phyloP scores from a whole-genome alignment of 2,888 invertebrate genomes.

The Monochamus alternatus region DNA sequence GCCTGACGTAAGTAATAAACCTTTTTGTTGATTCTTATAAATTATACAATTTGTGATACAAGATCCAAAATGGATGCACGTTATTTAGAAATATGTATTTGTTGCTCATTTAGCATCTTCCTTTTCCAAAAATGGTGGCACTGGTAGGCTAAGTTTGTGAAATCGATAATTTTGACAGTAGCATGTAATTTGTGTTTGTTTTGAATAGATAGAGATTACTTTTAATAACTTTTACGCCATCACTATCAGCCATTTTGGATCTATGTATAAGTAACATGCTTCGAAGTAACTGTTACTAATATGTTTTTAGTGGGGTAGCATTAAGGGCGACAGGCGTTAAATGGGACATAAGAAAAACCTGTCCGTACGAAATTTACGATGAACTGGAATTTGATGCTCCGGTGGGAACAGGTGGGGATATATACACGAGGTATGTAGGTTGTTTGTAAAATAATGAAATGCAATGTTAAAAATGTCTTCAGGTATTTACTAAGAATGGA shows the following conservation, averaged over 20 bases:
- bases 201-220: not conserved
- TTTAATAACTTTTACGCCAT: too few species aligned
- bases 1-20: conserved; percentile 59
- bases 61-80: too few species aligned
- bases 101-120: too few species aligned
- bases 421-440: conserved; percentile 76
- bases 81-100: too few species aligned
- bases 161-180: too few species aligned
- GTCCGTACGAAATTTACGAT: conserved; percentile 90
- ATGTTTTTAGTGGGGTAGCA: conserved; percentile 79
- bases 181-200: too few species aligned
- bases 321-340: conserved; percentile 87
- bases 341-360: conserved; percentile 88
- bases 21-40: not conserved
- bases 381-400: conserved; percentile 88
- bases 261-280: too few species aligned
- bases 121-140: too few species aligned
- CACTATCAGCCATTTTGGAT: too few species aligned
- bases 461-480: not conserved
- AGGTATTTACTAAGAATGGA: conserved; percentile 77
- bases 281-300: not conserved
- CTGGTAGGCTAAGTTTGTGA: too few species aligned
- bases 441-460: not conserved
- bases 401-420: conserved; percentile 87
- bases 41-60: too few species aligned